These are phyloP conservation scores for Ariolimax columbianus DNA, from an alignment of 2,888 invertebrate genomes.

Conservation along the genomic window DNA sequence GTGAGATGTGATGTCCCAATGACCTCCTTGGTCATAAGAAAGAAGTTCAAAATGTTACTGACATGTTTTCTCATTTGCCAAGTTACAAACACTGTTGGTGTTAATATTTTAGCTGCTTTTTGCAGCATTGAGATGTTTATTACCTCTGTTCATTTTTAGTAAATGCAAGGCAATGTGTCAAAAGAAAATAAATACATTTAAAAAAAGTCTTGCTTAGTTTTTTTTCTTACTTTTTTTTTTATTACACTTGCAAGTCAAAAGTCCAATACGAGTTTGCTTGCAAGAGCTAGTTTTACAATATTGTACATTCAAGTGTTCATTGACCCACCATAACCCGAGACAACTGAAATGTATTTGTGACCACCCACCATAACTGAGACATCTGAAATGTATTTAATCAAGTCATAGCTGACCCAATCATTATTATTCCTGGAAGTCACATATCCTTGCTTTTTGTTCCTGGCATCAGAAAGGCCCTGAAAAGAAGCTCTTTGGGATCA, in stretches of 20 bases:
- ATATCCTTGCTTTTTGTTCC: neutral
- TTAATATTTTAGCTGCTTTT: neutral
- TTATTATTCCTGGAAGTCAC: neutral
- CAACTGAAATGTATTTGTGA: neutral
- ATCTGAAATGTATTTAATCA: neutral
- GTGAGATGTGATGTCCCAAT: no score
- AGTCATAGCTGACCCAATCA: neutral
- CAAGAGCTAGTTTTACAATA: constrained; percentile 21
- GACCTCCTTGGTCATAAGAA: no score
- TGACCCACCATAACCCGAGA: neutral
- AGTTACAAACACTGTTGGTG: neutral
- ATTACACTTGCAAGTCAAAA: neutral
- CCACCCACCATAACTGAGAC: neutral
- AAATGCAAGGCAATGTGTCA: neutral
- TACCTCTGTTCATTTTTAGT: neutral
- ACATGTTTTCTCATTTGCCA: neutral
- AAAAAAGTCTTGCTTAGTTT: neutral
- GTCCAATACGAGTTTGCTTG: neutral
- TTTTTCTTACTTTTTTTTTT: neutral
- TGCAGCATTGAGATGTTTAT: neutral
- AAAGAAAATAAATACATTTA: neutral
- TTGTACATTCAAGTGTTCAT: neutral
- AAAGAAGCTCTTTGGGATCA: neutral
- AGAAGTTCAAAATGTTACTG: no score
- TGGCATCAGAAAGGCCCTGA: neutral